phyloP scores from a whole-genome alignment of 2,113 vertebrate species.

The Anolis sagrei region DNA sequence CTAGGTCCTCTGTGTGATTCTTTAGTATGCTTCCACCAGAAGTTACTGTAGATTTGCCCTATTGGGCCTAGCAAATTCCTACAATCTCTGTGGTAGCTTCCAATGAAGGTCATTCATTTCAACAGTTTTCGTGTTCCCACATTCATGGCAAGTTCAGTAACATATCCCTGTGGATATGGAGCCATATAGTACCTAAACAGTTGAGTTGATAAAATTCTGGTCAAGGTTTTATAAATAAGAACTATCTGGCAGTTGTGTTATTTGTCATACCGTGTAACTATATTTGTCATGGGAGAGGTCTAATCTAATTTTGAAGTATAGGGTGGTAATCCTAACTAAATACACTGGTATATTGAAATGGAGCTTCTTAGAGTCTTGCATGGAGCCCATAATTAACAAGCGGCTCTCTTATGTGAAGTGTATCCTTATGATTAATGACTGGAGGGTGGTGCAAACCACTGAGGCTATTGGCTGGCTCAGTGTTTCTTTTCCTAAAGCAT shows the following conservation, averaged over 20 bases:
- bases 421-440: constrained; percentile 11
- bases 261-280: background rate
- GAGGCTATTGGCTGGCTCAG: background rate
- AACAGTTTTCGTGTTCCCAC: too few relatives aligned
- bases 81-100: too few relatives aligned
- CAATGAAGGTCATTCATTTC: too few relatives aligned
- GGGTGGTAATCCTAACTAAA: constrained; percentile 1
- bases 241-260: background rate
- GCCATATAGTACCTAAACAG: background rate
- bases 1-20: too few relatives aligned
- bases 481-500: background rate
- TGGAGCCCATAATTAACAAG: constrained; percentile 8
- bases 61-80: too few relatives aligned
- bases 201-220: background rate
- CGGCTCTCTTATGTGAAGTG: background rate
- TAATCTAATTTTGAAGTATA: constrained; percentile 7
- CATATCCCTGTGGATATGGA: too few relatives aligned
- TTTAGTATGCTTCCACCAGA: too few relatives aligned
- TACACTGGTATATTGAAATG: constrained; percentile 7
- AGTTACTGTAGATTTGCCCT: too few relatives aligned
- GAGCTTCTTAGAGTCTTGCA: background rate
- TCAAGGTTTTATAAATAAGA: background rate
- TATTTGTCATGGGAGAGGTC: background rate
- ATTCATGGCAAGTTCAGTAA: too few relatives aligned
- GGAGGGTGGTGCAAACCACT: background rate